Conservation (phyloP, 1,140 invertebrate genomes). For the Drosophila ohnishii region DNA sequence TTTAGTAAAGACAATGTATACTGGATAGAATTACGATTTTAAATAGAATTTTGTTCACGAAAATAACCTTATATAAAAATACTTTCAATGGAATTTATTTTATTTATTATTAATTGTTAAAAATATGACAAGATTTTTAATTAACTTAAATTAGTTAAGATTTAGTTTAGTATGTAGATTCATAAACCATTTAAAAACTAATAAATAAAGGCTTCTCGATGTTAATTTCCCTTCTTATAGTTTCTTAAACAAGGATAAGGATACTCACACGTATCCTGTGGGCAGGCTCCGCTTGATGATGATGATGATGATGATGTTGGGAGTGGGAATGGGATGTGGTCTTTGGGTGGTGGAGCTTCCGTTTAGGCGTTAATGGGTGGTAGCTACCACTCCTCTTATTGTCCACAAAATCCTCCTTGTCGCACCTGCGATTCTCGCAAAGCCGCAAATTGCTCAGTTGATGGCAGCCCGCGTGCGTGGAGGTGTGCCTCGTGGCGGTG, state of each 20-base stretch:
- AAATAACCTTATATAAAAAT: no score
- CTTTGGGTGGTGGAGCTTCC: conserved; percentile 35
- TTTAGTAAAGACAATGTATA: background rate
- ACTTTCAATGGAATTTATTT: no score
- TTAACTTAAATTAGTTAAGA: no score
- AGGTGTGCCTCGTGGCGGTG: conserved; percentile 86
- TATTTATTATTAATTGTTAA: no score
- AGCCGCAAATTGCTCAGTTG: conserved; percentile 86
- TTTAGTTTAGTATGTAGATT: no score
- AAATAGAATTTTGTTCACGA: no score
- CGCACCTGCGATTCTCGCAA: conserved; percentile 84
- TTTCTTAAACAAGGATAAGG: no score
- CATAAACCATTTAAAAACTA: no score
- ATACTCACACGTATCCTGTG: conserved; percentile 81
- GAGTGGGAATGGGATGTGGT: conserved; percentile 11
- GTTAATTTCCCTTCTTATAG: no score
- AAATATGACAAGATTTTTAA: no score
- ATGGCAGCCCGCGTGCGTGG: conserved; percentile 85
- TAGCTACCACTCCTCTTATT: conserved; percentile 50
- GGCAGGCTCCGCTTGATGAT: conserved; percentile 49
- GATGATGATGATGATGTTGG: conserved; percentile 57
- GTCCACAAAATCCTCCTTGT: conserved; percentile 45
- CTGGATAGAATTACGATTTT: no score
- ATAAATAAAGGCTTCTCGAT: no score
- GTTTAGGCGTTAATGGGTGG: conserved; percentile 41